A percentile compares a stretch with the other conserved stretches of the same genome.
Conservation (phyloP, 2,888 invertebrate genomes). For the Lycaena phlaeas region DNA sequence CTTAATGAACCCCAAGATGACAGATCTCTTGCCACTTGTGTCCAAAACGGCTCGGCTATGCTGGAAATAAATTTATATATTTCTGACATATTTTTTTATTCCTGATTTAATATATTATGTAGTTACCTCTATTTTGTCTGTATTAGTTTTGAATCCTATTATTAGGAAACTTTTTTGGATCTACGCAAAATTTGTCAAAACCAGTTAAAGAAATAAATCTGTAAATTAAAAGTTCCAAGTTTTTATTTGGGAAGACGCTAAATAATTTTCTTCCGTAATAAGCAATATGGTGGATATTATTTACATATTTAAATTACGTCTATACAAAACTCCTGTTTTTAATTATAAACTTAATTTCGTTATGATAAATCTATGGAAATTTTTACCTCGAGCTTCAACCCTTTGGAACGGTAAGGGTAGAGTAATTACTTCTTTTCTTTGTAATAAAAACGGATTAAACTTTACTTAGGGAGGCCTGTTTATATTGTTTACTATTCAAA, state of each 20-base stretch:
- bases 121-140: too few relatives aligned
- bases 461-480: constrained; percentile 71
- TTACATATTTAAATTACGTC: constrained; percentile 70
- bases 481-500: constrained; percentile 71
- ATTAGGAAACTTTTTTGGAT: too few relatives aligned
- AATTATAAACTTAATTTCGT: constrained; percentile 74
- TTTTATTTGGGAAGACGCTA: constrained; percentile 22
- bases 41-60: too few relatives aligned
- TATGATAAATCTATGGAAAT: constrained; percentile 74
- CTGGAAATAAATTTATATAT: too few relatives aligned
- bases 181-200: not conserved
- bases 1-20: too few relatives aligned
- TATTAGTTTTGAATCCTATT: too few relatives aligned
- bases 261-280: constrained; percentile 27
- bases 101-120: too few relatives aligned
- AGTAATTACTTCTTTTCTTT: constrained; percentile 74
- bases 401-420: constrained; percentile 67
- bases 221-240: too few relatives aligned
- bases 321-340: constrained; percentile 72
- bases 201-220: too few relatives aligned
- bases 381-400: constrained; percentile 66
- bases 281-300: constrained; percentile 48
- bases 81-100: too few relatives aligned
- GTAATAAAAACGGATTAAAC: constrained; percentile 74
- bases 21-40: too few relatives aligned